phyloP scores from a whole-genome alignment of 2,888 invertebrate genomes.

The Sclerodermus sp. region DNA sequence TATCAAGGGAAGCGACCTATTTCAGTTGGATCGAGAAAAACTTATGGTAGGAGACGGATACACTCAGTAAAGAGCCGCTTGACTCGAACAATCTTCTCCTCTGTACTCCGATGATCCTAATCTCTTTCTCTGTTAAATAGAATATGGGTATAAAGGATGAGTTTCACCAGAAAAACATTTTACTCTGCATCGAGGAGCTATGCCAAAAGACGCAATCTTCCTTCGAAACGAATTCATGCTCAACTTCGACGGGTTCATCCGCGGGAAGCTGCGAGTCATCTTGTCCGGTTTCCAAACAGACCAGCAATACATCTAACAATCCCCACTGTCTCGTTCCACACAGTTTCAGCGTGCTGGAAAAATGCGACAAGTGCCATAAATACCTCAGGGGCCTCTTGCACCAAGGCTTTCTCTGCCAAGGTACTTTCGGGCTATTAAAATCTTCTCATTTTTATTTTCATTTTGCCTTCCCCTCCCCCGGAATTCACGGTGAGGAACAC shows the following conservation, averaged over 20 bases:
- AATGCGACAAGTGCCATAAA: slow-evolving; percentile 74
- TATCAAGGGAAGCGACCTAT: slow-evolving; percentile 70
- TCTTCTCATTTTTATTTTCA: slow-evolving; percentile 8
- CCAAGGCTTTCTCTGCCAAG: slow-evolving; percentile 73
- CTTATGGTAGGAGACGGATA: slow-evolving; percentile 71
- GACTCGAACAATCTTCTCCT: neutral
- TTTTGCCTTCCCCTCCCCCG: slow-evolving; percentile 1
- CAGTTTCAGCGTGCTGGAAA: slow-evolving; percentile 69
- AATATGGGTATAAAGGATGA: slow-evolving; percentile 76
- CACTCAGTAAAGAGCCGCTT: too few species aligned
- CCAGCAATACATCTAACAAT: slow-evolving; percentile 28
- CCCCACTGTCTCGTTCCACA: slow-evolving; percentile 64
- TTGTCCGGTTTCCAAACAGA: slow-evolving; percentile 1
- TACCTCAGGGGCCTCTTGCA: slow-evolving; percentile 70
- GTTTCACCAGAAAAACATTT: slow-evolving; percentile 70
- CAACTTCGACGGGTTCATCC: slow-evolving; percentile 5
- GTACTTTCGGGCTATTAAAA: slow-evolving; percentile 39
- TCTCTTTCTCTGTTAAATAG: slow-evolving; percentile 56
- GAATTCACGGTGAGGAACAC: too few species aligned
- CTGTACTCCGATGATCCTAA: neutral
- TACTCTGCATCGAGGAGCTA: slow-evolving; percentile 70
- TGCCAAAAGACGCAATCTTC: slow-evolving; percentile 47
- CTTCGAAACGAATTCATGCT: neutral
- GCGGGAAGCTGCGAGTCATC: slow-evolving; percentile 7
- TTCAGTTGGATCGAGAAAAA: slow-evolving; percentile 68